phyloP scores from a whole-genome alignment of 2,888 invertebrate species.

The Toxonevra muliebris region DNA sequence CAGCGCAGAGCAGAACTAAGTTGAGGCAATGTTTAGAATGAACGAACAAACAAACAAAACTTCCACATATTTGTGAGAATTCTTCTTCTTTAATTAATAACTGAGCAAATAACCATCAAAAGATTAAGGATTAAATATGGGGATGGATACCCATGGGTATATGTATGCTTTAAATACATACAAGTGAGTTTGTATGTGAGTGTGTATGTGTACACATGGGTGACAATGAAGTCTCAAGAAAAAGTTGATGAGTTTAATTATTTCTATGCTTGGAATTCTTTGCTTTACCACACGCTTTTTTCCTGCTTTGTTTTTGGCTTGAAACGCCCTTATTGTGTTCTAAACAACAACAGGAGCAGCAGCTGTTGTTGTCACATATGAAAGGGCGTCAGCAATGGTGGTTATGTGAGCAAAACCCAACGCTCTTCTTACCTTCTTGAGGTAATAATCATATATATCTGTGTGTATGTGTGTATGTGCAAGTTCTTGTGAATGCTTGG shows the following conservation, averaged over 20 bases:
- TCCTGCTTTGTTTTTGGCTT: neutral
- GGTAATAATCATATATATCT: constrained; percentile 16
- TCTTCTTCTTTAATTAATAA: constrained; percentile 60
- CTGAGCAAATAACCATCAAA: constrained; percentile 58
- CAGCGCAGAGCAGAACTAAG: too few relatives aligned
- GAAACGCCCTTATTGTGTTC: too few relatives aligned
- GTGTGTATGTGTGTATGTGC: neutral
- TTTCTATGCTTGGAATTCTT: constrained; percentile 49
- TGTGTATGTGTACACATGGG: constrained; percentile 35
- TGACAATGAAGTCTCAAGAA: constrained; percentile 40
- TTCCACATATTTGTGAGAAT: constrained; percentile 58
- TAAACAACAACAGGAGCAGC: neutral
- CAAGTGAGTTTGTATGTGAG: constrained; percentile 22
- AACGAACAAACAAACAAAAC: constrained; percentile 37
- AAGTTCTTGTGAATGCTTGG: neutral
- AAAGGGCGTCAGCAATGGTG: neutral
- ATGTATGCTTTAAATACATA: constrained; percentile 30
- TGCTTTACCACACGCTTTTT: constrained; percentile 20
- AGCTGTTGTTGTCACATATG: neutral
- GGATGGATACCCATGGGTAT: constrained; percentile 28
- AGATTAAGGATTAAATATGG: constrained; percentile 55
- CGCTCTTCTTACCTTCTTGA: constrained; percentile 11
- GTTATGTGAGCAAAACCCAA: neutral
- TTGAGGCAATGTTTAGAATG: neutral
- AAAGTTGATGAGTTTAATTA: constrained; percentile 61